Evolutionary conservation across 1,140 invertebrate species (phyloP), one percentile per base, ranked within the genome.

Genomic region (Dendroctonus ponderosae): DNA sequence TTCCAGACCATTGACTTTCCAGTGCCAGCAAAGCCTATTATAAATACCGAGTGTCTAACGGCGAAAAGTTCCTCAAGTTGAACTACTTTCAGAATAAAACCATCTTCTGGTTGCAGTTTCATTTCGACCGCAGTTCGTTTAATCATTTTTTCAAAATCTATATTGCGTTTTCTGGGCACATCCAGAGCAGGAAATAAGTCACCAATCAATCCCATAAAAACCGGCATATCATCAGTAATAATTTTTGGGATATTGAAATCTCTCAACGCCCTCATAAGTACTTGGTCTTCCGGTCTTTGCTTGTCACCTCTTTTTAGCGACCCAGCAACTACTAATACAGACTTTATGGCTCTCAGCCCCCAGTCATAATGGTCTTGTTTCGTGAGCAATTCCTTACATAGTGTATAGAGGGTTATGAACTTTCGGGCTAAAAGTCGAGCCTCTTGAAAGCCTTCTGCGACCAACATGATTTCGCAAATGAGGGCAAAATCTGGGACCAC

Each of bases 331-430:
- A 96, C 93, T 9, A 97, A 81, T 5, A 96, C 92, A 59, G 93
- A 95, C 77, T 96, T 96, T 62, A 97, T 96, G 49, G 93, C 94
- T 74, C 94, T 80, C 38, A 97, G 80, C 48, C 94, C 94, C 93
- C 93, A 97, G 82, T 97, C 94, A 73, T 97, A 97, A 78, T 97
- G 94, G 77, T 96, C 93, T 77, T 97, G 94, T 79, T 95, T 94
- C 3, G 92, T 95, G 1, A 96, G 80, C 49, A 96, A 79, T 77
- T 96, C 93, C 70, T 86, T 87, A 79, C 93, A 96, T 54, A 97
- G 79, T 0, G 87, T 92, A 77, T 96, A 96, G 0, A 96, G 80
- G 0, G 93, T 95, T 68, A 96, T 93, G 78, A 96, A 95, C 79
- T 96, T 96, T 62, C 92, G 83, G n/a, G 92, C 92, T 41, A 96